Conservation (phyloP, 2,888 invertebrate genomes). For the Drosophila monieri region DNA sequence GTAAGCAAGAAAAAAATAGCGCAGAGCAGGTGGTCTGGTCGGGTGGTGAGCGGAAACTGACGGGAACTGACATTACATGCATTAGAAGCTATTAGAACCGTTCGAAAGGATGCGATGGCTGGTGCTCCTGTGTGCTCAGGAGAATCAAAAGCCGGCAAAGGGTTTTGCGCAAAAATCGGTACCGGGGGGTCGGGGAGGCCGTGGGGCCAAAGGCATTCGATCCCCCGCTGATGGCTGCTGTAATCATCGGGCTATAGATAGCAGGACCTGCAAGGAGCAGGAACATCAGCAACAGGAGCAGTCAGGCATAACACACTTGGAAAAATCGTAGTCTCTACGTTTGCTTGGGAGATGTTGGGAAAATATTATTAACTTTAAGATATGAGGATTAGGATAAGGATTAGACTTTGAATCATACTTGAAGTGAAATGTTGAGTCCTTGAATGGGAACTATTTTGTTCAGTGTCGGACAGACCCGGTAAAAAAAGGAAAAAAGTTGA, state of each 20-base stretch:
- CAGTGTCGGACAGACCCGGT: conserved; percentile 5
- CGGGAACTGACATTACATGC: conserved; percentile 75
- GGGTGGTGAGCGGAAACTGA: conserved; percentile 60
- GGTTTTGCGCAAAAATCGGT: conserved; percentile 18
- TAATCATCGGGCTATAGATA: conserved; percentile 73
- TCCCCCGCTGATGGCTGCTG: conserved; percentile 68
- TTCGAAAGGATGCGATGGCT: conserved; percentile 42
- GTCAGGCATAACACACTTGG: conserved; percentile 31
- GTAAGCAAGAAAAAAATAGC: conserved; percentile 2
- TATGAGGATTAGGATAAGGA: no score
- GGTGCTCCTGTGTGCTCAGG: conserved; percentile 43
- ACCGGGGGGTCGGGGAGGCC: neutral
- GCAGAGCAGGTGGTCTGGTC: conserved; percentile 29
- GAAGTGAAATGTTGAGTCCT: neutral
- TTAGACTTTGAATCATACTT: no score
- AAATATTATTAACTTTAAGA: neutral
- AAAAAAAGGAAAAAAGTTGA: conserved; percentile 44
- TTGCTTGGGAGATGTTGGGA: neutral
- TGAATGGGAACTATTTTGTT: neutral
- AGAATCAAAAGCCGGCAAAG: conserved; percentile 53
- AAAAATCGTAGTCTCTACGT: neutral
- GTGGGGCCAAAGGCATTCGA: conserved; percentile 31
- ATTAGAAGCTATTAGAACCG: conserved; percentile 73
- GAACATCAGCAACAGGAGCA: conserved; percentile 37
- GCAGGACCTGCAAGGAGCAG: conserved; percentile 48